These are phyloP conservation scores for Champsocephalus esox DNA, from an alignment of 2,797 vertebrate genomes.

Conservation along the genomic window DNA sequence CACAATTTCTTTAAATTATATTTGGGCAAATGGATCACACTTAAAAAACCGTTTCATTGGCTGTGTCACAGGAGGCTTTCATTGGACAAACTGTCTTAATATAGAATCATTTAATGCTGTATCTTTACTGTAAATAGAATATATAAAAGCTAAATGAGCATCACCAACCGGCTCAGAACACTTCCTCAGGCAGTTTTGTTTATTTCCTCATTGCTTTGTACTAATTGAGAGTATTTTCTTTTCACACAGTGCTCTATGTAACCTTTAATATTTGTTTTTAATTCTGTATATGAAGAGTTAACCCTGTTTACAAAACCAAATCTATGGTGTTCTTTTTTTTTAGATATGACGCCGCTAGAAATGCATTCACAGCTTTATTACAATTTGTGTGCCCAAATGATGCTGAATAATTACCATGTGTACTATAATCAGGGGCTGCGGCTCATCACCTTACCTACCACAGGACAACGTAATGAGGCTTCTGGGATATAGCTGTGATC, in stretches of 20 bases:
- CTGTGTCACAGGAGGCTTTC: neutral
- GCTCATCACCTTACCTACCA: conserved; percentile 17
- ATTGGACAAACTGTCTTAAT: neutral
- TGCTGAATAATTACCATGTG: conserved; percentile 6
- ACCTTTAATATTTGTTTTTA: neutral
- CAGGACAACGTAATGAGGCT: conserved; percentile 22
- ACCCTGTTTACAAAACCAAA: too few species aligned
- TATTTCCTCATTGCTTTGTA: neutral
- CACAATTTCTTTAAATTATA: neutral
- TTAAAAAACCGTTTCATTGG: neutral
- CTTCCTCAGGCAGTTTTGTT: neutral
- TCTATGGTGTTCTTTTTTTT: too few species aligned
- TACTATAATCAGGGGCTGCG: conserved; percentile 8
- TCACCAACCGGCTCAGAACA: neutral
- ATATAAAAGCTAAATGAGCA: neutral
- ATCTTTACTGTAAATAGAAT: too few species aligned
- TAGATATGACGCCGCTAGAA: neutral
- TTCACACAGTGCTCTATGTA: neutral
- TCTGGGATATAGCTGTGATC: conserved; percentile 34
- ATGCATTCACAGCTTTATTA: conserved; percentile 3
- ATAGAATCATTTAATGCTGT: too few species aligned
- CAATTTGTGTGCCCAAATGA: neutral
- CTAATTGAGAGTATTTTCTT: neutral
- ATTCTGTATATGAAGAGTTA: neutral
- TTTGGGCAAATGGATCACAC: neutral